A percentile compares a stretch with the other conserved stretches of the same genome.
These are phyloP conservation scores for Ciona savignyi DNA, from an alignment of 23 tunicate species.

Conservation along the genomic window DNA sequence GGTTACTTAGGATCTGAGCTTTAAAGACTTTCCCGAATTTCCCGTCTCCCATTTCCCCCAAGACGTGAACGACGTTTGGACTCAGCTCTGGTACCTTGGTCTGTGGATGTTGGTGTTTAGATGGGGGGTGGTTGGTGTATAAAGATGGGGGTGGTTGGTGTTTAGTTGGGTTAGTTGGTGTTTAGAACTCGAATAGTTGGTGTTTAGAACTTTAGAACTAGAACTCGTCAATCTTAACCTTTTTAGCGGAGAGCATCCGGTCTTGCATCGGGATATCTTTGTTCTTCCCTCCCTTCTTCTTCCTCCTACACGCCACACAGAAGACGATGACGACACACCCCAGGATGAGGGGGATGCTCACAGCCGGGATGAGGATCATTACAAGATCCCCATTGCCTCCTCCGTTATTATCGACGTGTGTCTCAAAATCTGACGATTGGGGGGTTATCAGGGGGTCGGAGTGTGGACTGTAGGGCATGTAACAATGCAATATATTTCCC, in stretches of 20 bases:
- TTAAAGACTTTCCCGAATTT: slow-evolving; percentile 85
- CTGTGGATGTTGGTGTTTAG: slow-evolving; percentile 3
- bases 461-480: no score
- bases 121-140: neutral
- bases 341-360: slow-evolving; percentile 59
- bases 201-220: no score
- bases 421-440: slow-evolving; percentile 24
- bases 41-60: slow-evolving; percentile 82
- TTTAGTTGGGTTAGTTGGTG: neutral
- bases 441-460: no score
- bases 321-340: slow-evolving; percentile 45
- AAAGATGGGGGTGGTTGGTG: neutral
- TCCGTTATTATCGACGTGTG: slow-evolving; percentile 18
- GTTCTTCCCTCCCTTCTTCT: slow-evolving; percentile 15
- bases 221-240: no score
- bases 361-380: slow-evolving; percentile 68
- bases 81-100: slow-evolving; percentile 50
- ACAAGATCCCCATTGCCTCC: slow-evolving; percentile 27
- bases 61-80: slow-evolving; percentile 44
- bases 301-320: slow-evolving; percentile 52
- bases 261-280: slow-evolving; percentile 31
- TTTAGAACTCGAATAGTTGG: neutral
- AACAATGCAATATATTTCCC: no score
- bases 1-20: slow-evolving; percentile 78
- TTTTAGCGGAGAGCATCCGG: slow-evolving; percentile 25